These are phyloP conservation scores for Erebia palarica DNA, from an alignment of 2,888 invertebrate genomes.

Conservation along the genomic window DNA sequence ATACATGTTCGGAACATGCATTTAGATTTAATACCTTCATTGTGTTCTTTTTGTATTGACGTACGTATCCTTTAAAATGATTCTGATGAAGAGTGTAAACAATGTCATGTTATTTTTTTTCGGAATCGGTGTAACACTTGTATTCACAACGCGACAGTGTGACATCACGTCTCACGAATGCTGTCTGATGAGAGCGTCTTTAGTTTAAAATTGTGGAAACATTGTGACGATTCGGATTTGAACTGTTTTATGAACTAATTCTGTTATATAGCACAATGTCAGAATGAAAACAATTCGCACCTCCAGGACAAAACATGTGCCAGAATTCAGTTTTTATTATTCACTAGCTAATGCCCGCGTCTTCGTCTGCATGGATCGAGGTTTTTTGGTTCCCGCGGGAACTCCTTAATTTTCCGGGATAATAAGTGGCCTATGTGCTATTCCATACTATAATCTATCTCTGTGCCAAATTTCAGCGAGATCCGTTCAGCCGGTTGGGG, in stretches of 20 bases:
- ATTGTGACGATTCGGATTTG: not conserved
- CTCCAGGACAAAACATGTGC: too few relatives aligned
- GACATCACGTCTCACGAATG: constrained; percentile 69
- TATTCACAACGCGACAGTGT: constrained; percentile 66
- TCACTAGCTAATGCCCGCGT: too few relatives aligned
- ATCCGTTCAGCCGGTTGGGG: too few relatives aligned
- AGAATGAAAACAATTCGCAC: too few relatives aligned
- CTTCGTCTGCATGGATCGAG: too few relatives aligned
- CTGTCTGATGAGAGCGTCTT: constrained; percentile 37
- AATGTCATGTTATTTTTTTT: constrained; percentile 68
- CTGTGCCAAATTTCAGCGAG: too few relatives aligned
- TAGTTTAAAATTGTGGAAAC: constrained; percentile 15
- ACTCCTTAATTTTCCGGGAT: too few relatives aligned
- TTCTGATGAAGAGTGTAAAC: constrained; percentile 58
- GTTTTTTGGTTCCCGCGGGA: too few relatives aligned
- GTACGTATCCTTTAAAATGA: constrained; percentile 45
- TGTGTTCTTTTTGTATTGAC: constrained; percentile 43
- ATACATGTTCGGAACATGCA: constrained; percentile 30
- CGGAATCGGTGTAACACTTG: constrained; percentile 58
- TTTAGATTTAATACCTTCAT: constrained; percentile 40
- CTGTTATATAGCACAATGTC: too few relatives aligned
- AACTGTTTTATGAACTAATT: not conserved
- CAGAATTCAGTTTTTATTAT: too few relatives aligned
- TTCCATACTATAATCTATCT: too few relatives aligned
- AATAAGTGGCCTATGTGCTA: too few relatives aligned